Conservation (phyloP, 1,140 invertebrate species). For the Bombus picipes region DNA sequence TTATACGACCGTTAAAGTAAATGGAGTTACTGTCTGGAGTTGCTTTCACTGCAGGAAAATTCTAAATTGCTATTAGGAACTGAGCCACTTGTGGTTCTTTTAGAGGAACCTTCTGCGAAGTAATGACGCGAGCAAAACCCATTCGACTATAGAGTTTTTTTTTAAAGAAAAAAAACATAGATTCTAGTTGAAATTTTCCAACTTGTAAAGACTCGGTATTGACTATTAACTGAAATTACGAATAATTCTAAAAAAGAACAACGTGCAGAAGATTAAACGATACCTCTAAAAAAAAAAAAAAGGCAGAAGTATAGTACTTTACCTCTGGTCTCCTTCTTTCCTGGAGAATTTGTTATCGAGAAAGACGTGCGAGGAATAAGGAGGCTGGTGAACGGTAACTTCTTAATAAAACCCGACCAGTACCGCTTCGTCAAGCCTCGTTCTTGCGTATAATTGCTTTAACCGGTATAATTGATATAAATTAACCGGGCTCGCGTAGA, state of each 20-base stretch:
- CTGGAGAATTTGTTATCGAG: neutral
- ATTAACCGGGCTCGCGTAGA: constrained; percentile 47
- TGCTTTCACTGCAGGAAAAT: neutral
- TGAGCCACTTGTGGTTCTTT: neutral
- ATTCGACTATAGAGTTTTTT: neutral
- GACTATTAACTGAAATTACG: neutral
- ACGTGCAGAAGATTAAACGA: neutral
- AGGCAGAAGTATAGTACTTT: too few relatives aligned
- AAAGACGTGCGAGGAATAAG: neutral
- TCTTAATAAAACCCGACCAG: constrained; percentile 44
- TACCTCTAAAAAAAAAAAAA: too few relatives aligned
- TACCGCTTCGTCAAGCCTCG: neutral
- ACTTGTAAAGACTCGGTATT: neutral
- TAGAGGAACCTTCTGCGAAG: too few relatives aligned
- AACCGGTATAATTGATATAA: constrained; percentile 63
- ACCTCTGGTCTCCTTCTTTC: neutral
- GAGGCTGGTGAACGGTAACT: constrained; percentile 18
- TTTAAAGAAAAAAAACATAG: neutral
- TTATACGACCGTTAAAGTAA: neutral
- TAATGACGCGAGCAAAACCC: neutral
- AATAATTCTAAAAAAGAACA: neutral
- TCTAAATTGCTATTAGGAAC: neutral
- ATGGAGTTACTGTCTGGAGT: neutral
- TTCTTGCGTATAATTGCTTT: constrained; percentile 54
- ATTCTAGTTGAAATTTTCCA: neutral